Percentiles rank a stretch among this genome's conserved stretches.
These are phyloP conservation scores for Cryptus armator DNA, from an alignment of 2,888 invertebrate species.

Conservation along the genomic window DNA sequence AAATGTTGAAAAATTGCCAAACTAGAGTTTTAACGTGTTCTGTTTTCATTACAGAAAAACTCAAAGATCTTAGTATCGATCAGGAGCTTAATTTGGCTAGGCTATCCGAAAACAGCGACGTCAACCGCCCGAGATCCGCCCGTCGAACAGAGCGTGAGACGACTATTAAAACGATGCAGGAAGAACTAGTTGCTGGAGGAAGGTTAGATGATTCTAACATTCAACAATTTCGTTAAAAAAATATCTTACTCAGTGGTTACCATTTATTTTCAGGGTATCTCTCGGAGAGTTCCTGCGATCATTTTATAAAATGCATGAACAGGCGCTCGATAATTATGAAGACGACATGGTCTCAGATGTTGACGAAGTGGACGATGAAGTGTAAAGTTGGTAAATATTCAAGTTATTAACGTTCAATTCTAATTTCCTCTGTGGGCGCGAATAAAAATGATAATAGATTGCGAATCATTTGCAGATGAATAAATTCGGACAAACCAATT, in stretches of 20 bases:
- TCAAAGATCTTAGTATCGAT: neutral
- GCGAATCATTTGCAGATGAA: no score
- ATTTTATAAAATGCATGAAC: neutral
- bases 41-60: constrained; percentile 11
- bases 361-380: no score
- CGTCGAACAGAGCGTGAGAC: neutral
- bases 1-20: neutral
- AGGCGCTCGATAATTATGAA: neutral
- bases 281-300: neutral
- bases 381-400: no score
- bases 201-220: constrained; percentile 2
- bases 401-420: no score
- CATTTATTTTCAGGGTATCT: constrained; percentile 1
- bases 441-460: no score
- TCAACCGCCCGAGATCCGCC: neutral
- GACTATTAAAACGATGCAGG: neutral
- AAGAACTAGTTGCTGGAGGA: constrained; percentile 6
- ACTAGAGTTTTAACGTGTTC: neutral
- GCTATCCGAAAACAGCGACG: neutral
- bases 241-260: neutral
- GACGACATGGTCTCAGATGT: neutral
- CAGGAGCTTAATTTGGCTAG: constrained; percentile 2
- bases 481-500: no score
- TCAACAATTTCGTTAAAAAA: no score
- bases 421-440: no score